phyloP scores from a whole-genome alignment of 2,888 invertebrate genomes.

The Patella pellucida region DNA sequence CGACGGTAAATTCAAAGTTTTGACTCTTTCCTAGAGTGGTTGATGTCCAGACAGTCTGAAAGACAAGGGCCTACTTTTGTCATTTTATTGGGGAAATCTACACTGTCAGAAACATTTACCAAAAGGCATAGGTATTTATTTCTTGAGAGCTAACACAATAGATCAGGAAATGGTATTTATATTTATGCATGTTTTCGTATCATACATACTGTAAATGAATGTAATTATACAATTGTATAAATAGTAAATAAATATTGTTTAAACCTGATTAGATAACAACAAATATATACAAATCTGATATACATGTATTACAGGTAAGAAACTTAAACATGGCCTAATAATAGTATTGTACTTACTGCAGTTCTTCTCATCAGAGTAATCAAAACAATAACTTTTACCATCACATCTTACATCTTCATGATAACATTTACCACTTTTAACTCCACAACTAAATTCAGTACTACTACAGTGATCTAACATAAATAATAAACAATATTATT shows the following conservation, averaged over 20 bases:
- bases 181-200: too few relatives aligned
- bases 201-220: too few relatives aligned
- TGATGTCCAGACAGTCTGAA: too few relatives aligned
- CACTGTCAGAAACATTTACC: too few relatives aligned
- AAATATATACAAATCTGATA: constrained; percentile 6
- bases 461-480: constrained; percentile 35
- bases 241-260: not conserved
- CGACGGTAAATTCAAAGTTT: too few relatives aligned
- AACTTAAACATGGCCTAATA: not conserved
- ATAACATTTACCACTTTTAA: constrained; percentile 51
- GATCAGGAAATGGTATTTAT: too few relatives aligned
- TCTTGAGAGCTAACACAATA: too few relatives aligned
- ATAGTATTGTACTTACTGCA: constrained; percentile 57
- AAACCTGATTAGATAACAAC: too few relatives aligned
- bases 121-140: too few relatives aligned
- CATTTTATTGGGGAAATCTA: too few relatives aligned
- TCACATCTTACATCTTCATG: constrained; percentile 57
- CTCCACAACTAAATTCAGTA: constrained; percentile 48
- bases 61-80: too few relatives aligned
- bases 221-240: not conserved
- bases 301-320: not conserved
- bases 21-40: too few relatives aligned
- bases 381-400: constrained; percentile 56
- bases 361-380: constrained; percentile 59
- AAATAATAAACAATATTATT: not conserved